Base-by-base conservation (phyloP, 2,797 vertebrate genomes). In the Eospalax fontanierii region DNA sequence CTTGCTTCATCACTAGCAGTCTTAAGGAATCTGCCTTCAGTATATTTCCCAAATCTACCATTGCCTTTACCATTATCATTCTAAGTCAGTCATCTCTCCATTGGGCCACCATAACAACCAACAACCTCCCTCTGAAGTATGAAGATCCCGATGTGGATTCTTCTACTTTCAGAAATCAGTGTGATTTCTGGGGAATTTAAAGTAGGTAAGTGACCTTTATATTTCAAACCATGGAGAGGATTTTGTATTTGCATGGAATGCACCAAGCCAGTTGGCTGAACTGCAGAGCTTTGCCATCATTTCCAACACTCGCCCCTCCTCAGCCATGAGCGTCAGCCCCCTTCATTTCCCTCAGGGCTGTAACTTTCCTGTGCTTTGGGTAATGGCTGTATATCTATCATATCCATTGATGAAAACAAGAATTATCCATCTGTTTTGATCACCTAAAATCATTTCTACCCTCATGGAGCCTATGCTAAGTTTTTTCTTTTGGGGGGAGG, bases 81-180 rank as follows among this genome's bases (percentile, higher is more conserved):
- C 11, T 66, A 82, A 22, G 35, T 4, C 59, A 50, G 11, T n/a
- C 33, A 22, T 71, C 18, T 93, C 33, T 75, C 22, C 61, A 43
- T 81, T 8, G 9, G 76, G 54, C 22, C 38, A 46, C 12, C 71
- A 33, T 7, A 84, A 92, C 14, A 70, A 87, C 6, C 35, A 78
- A 90, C 10, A 73, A 84, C 15, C 38, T 89, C 57, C 4, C 6
- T 33, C 6, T 71, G 59, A 87, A 35, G 16, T 91, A 5, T 68
- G 74, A 91, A 16, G 21, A 92, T 73, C n/a, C n/a, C 30, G 71
- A 40, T 46, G 22, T 38, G 76, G 86, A 84, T 30, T 78, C 40
- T 92, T 89, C n/a, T 89, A 26, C 22, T 46, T 91, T 87, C 24
- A 75, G 24, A 61, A 91, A 87, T 68, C 43, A 71, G n/a, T 30